Percentiles rank a stretch among this genome's conserved stretches.
phyloP scores from a whole-genome alignment of 2,888 invertebrate species.

The Cerastis leucographa region DNA sequence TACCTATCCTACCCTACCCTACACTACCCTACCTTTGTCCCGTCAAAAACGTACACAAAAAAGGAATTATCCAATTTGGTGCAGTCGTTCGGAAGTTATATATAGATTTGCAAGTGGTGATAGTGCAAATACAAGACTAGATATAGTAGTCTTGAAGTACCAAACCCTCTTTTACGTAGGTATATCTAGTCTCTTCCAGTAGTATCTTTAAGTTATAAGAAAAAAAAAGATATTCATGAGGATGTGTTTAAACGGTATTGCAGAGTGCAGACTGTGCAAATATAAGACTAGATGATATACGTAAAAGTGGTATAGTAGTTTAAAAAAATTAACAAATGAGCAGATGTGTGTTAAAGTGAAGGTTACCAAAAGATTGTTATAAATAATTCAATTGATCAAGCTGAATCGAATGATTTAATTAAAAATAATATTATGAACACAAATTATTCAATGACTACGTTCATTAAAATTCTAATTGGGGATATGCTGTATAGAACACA shows the following conservation, averaged over 20 bases:
- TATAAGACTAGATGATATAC: constrained; percentile 1
- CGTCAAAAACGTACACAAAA: too few relatives aligned
- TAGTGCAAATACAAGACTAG: constrained; percentile 1
- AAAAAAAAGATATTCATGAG: too few relatives aligned
- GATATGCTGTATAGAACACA: not conserved
- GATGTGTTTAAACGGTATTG: too few relatives aligned
- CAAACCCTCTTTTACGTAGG: too few relatives aligned
- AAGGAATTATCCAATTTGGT: too few relatives aligned
- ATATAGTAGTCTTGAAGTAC: too few relatives aligned
- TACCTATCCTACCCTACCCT: too few relatives aligned
- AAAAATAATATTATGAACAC: constrained; percentile 22
- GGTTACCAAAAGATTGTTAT: not conserved
- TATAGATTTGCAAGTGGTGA: not conserved
- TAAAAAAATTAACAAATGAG: not conserved
- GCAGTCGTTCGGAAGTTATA: too few relatives aligned
- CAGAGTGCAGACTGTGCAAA: not conserved
- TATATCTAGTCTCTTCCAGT: too few relatives aligned
- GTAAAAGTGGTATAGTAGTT: not conserved
- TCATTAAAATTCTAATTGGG: constrained; percentile 44
- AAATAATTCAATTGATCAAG: constrained; percentile 1
- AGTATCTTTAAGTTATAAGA: too few relatives aligned
- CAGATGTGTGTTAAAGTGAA: not conserved
- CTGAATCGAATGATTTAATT: not conserved
- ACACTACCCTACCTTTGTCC: too few relatives aligned
- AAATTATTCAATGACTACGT: constrained; percentile 39